phyloP scores from a whole-genome alignment of 1,140 invertebrate species.

The Plutomurus gul region DNA sequence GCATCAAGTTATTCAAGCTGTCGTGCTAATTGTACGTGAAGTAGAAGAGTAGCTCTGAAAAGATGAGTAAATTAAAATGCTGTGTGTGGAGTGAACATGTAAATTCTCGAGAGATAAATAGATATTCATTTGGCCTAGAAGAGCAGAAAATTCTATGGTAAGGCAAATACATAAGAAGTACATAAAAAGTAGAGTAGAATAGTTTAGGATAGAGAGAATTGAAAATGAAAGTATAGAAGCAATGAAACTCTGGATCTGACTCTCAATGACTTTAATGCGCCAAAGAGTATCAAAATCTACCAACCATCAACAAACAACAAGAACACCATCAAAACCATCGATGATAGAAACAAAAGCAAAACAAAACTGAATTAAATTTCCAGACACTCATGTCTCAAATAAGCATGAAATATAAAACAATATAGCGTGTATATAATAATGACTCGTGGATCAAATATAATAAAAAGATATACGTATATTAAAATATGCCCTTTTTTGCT shows the following conservation, averaged over 20 bases:
- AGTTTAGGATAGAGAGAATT: neutral
- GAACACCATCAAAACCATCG: neutral
- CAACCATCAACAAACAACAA: neutral
- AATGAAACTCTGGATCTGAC: neutral
- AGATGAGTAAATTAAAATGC: neutral
- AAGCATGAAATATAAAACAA: neutral
- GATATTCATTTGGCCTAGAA: neutral
- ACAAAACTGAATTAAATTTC: neutral
- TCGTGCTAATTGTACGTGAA: neutral
- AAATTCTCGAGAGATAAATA: neutral
- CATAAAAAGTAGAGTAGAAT: neutral
- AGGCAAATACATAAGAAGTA: no score
- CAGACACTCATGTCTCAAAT: constrained; percentile 9
- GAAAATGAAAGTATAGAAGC: neutral
- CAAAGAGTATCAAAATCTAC: neutral
- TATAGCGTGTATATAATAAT: constrained; percentile 5
- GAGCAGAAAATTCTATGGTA: no score
- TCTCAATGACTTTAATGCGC: neutral
- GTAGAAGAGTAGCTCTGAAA: neutral
- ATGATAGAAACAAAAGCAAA: neutral
- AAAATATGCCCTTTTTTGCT: neutral
- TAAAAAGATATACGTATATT: constrained; percentile 7
- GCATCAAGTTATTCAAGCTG: no score
- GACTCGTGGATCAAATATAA: constrained; percentile 10
- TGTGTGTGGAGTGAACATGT: neutral